These are phyloP conservation scores for Urosaurus nigricauda DNA, from an alignment of 2,797 vertebrate genomes.

Conservation along the genomic window DNA sequence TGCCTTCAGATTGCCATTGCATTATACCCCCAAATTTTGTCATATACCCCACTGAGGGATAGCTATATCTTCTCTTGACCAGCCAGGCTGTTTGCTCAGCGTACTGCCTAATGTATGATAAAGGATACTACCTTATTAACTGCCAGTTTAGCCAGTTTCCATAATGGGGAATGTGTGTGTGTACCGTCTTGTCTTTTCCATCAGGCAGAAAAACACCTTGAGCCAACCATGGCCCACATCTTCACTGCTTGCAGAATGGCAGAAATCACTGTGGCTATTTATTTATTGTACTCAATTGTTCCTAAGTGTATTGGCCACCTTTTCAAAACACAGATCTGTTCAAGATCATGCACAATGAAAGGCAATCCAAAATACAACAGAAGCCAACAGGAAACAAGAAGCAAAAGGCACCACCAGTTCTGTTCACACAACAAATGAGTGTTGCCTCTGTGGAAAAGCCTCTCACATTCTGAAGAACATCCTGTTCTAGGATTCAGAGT, in stretches of 20 bases:
- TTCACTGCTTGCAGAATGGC: neutral
- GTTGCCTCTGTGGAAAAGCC: neutral
- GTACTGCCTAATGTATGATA: neutral
- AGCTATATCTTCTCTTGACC: neutral
- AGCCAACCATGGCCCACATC: too few species aligned
- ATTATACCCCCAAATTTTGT: too few species aligned
- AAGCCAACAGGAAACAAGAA: neutral
- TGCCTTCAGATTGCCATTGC: too few species aligned
- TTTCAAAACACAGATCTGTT: neutral
- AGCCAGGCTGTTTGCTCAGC: neutral
- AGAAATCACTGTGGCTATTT: neutral
- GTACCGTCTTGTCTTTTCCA: neutral
- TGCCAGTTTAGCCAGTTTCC: neutral
- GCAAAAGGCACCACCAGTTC: neutral
- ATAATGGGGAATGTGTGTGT: neutral
- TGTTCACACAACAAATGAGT: too few species aligned
- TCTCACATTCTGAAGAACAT: neutral
- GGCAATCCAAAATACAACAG: neutral
- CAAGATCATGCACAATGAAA: neutral
- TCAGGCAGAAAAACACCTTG: neutral
- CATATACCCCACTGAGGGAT: too few species aligned
- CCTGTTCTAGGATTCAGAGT: neutral
- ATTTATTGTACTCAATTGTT: slow-evolving; percentile 7
- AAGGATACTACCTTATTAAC: neutral
- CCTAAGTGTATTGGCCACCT: neutral